Base-by-base conservation (phyloP, 2,797 vertebrate genomes). In the Myotis myotis region DNA sequence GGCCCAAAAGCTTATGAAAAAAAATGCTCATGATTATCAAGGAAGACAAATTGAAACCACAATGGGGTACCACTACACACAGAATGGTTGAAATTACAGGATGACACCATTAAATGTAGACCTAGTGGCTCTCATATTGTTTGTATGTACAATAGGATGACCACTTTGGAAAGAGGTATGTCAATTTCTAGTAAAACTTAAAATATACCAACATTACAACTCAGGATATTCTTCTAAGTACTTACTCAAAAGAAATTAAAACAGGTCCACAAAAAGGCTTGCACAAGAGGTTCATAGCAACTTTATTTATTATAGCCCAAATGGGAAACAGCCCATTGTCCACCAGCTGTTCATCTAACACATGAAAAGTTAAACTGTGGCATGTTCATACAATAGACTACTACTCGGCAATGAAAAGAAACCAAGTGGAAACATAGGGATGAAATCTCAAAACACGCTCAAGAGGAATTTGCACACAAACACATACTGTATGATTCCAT, bases 271-370 rank as follows among this genome's bases (percentile, higher is more conserved):
- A 85, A 78, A 49, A 88, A 92, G 15, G 15, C 74, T 90, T 47
- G 49, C 74, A 78, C 47, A 93, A 49, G 36, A 91, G 75, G 28
- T 84, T 87, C 53, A 49, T 2, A 92, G 64, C 85, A 87, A 72
- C 62, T 96, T 97, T 94, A 96, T 91, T 96, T 75, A 30, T 36
- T 83, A 82, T 10, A 82, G 66, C 68, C 78, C 20, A 76, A 95
- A 75, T 64, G 88, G 19, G 38, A 82, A 90, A 93, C 12, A 86
- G 62, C 53, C 82, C 38, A 53, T 5, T 8, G 20, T 30, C 71
- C 66, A 66, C 6, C 70, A 86, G 36, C 0, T 51, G 83, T 87
- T 87, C 83, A 49, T 71, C 22, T 47, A 68, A 87, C n/a, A 90
- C 82, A 28, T 47, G 8, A 75, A 76, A 74, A 23, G 6, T 74